Base-by-base conservation (phyloP, 35 echinoderm and acorn worm genomes). In the Anneissia japonica region DNA sequence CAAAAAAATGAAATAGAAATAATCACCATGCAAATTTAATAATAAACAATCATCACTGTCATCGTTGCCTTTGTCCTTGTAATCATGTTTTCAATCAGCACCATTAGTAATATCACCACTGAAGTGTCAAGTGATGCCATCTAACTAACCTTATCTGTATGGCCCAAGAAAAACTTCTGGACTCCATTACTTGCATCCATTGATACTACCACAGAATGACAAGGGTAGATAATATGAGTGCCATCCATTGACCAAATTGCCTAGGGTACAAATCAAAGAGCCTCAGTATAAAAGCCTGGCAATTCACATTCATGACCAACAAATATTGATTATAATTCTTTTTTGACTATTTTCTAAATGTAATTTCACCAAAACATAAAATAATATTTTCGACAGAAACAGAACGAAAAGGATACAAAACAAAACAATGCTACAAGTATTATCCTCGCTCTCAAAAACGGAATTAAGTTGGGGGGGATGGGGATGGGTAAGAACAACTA, bases 91-190 rank as follows among this genome's bases (percentile, higher is more conserved):
- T 13, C 31, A 34, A 14, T 13, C n/a, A 16, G n/a, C 55, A 72
- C n/a, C 13, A 72, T n/a, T 72, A 16, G n/a, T 72, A 72, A 72
- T n/a, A n/a, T n/a, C n/a, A n/a, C n/a, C n/a, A n/a, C n/a, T n/a
- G n/a, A n/a, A n/a, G n/a, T n/a, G n/a, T n/a, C n/a, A n/a, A n/a
- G n/a, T n/a, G n/a, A n/a, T n/a, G n/a, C n/a, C n/a, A n/a, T n/a
- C 12, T 79, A 35, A 3, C 26, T 38, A 86, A 92, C 93, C 91
- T 97, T 93, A 73, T 97, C 91, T 10, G 94, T 97, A 80, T 97
- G 94, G 32, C 94, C 94, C 34, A 97, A 90, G 39, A 97, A 93
- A 88, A 93, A 97, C 80, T 91, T 84, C 80, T 93, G 91, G 12
- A 87, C 80, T 21, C 91, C 91, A 30, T 75, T 84, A 30, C 40